A percentile compares a stretch with the other conserved stretches of the same genome.
Conservation (phyloP, 2,797 vertebrate genomes). For the Hypotaenidia okinawae region DNA sequence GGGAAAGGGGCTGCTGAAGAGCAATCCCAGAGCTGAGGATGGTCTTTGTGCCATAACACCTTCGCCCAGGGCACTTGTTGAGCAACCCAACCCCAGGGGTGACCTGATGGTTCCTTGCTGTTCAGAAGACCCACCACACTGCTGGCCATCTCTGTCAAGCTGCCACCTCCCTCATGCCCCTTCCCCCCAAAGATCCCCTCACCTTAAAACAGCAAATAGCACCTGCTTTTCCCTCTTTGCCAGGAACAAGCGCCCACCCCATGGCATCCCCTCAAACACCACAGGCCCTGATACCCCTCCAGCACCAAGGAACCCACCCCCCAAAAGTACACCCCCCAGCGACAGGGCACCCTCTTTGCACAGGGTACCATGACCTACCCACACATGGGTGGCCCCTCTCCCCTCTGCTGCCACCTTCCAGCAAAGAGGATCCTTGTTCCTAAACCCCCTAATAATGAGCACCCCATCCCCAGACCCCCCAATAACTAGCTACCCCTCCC, state of each 20-base stretch:
- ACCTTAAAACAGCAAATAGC: neutral
- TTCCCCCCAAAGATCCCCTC: neutral
- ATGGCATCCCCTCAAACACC: neutral
- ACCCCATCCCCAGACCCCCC: too few relatives aligned
- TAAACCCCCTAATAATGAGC: neutral
- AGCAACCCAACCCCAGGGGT: neutral
- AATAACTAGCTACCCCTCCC: neutral
- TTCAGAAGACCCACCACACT: neutral
- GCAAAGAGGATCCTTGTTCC: neutral
- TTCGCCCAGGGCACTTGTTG: neutral
- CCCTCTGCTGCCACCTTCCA: neutral
- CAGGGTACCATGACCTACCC: neutral
- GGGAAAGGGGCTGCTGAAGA: neutral
- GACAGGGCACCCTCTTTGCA: neutral
- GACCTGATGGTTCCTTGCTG: fast-evolving
- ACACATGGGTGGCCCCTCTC: neutral
- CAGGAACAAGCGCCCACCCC: too few relatives aligned
- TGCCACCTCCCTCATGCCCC: neutral
- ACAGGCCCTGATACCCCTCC: neutral
- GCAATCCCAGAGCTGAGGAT: neutral
- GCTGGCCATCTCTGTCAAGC: neutral
- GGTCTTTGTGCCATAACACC: fast-evolving
- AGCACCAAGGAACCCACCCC: neutral
- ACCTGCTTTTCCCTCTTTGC: neutral
- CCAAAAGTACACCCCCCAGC: neutral